Percentiles rank a stretch among this genome's conserved stretches.
These are phyloP conservation scores for Drosophila tropicalis DNA, from an alignment of 1,140 invertebrate species.

Conservation along the genomic window DNA sequence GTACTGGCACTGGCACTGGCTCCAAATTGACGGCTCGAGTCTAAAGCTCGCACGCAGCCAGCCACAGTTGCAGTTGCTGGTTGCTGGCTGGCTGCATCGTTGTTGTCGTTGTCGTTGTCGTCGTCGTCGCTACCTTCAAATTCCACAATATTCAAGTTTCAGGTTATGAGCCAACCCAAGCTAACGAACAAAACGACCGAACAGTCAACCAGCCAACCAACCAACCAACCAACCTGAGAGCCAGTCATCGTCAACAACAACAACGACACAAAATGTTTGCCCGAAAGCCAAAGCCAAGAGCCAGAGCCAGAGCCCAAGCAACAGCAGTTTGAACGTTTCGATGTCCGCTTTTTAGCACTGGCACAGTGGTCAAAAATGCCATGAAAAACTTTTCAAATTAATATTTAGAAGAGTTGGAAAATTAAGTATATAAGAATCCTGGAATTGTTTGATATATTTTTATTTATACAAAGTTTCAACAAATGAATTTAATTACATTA, in stretches of 20 bases:
- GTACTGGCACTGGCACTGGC: slow-evolving; percentile 61
- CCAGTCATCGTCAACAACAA: slow-evolving; percentile 68
- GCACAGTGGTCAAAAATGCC: slow-evolving; percentile 42
- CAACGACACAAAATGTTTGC: slow-evolving; percentile 68
- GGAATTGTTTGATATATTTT: too few relatives aligned
- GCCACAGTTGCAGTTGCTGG: slow-evolving; percentile 55
- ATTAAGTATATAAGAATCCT: too few relatives aligned
- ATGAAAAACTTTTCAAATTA: neutral
- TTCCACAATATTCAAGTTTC: slow-evolving; percentile 82
- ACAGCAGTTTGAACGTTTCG: slow-evolving; percentile 58
- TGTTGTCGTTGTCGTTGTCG: slow-evolving; percentile 32
- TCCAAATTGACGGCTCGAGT: slow-evolving; percentile 76
- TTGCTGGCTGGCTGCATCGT: slow-evolving; percentile 22
- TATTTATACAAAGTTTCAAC: too few relatives aligned
- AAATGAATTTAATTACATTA: neutral
- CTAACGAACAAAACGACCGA: slow-evolving; percentile 33
- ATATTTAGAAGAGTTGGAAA: neutral
- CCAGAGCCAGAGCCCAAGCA: slow-evolving; percentile 51
- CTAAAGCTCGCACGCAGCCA: slow-evolving; percentile 76
- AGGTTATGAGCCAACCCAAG: slow-evolving; percentile 74
- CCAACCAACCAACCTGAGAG: slow-evolving; percentile 64
- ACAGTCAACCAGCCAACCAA: slow-evolving; percentile 31
- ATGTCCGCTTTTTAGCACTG: slow-evolving; percentile 46
- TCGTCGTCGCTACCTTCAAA: slow-evolving; percentile 73
- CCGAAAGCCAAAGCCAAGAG: slow-evolving; percentile 71